Base-by-base conservation (phyloP, 35 echinoderm and acorn worm genomes). In the Stichopus chloronotus region DNA sequence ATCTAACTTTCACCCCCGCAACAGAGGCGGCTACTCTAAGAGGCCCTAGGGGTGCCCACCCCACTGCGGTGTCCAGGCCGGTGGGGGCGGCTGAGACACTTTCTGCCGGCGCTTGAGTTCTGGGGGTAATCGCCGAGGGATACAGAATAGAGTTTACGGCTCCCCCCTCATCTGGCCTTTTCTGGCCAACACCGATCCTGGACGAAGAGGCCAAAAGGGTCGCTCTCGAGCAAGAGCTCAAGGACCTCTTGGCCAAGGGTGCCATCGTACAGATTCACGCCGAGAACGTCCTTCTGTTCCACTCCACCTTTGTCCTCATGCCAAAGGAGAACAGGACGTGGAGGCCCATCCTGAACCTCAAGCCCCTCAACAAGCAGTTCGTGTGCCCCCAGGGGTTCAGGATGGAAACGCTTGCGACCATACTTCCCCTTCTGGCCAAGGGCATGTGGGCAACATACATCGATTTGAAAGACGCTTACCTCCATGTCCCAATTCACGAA, bases 371-470 rank as follows among this genome's bases (percentile, higher is more conserved):
- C 30, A 43, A 43, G 3, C 30, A 43, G 3, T 43, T 43, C 82
- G 74, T 93, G 12, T 6, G n/a, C 2, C 81, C 83, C 55, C 4
- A 43, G 30, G 61, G 54, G 56, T 93, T 88, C 78, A 55, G 58
- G 5, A 93, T 93, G 92, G 95, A 93, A 25, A 90, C 56, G 25
- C 63, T 96, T 4, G 6, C 86, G 8, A 11, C 69, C 7, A 86
- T 96, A 25, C 16, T 21, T 5, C 63, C 91, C 12, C 9, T 43
- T 22, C 87, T 91, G 4, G 24, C 4, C 53, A 61, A 14, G 71
- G 30, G 72, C n/a, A n/a, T 59, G 14, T 93, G 94, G 92, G 78
- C 78, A 2, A 81, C 69, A 1, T 91, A 79, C 13, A 84, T 96
- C 53, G 80, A 96, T 30, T 55, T 91, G 59, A 91, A 92, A 23